Evolutionary conservation across 1,140 invertebrate species (phyloP), one percentile per base, ranked within the genome.

Genomic region (Pseudomyrmex pallidus): DNA sequence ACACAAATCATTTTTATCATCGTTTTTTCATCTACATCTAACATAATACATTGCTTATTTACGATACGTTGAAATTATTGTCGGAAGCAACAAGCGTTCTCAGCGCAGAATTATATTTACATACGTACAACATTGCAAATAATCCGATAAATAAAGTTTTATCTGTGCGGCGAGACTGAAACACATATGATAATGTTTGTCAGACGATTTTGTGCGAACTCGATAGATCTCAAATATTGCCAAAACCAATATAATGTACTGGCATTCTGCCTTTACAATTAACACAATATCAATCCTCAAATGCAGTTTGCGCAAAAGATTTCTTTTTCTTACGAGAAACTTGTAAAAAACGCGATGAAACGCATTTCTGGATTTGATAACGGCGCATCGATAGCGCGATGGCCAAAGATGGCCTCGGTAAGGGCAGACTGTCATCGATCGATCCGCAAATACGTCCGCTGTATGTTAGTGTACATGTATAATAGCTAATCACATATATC

Each of bases 351-450:
- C 12, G 52, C 35, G 7, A 35, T 35, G 4, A 35, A 35, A 35
- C 12, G 25, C 20, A 54, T 61, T 46, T 56, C 17, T 78, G 25
- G 20, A 72, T 62, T 35, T 83, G 44, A 52, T 50, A 3, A 52
- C 10, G 22, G 35, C 13, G 20, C 48, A 57, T 57, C 17, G 15
- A 50, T 70, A 64, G 9, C 12, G 22, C n/a, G 46, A 25, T 22
- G 25, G 8, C 25, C 25, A 35, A 67, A 61, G 46, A 61, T 7
- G 22, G 66, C 61, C 59, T 73, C 61, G 63, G 67, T 91, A 90
- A 89, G 85, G 80, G 89, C 84, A 90, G 86, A 90, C 87, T 86
- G 83, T 87, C 83, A 90, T 72, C 74, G 20, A 68, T 64, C 86
- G 83, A 88, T 84, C 56, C 54, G 76, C 76, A 80, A 84, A 50